phyloP scores from a whole-genome alignment of 2,888 invertebrate species.

The Andrena camellia region DNA sequence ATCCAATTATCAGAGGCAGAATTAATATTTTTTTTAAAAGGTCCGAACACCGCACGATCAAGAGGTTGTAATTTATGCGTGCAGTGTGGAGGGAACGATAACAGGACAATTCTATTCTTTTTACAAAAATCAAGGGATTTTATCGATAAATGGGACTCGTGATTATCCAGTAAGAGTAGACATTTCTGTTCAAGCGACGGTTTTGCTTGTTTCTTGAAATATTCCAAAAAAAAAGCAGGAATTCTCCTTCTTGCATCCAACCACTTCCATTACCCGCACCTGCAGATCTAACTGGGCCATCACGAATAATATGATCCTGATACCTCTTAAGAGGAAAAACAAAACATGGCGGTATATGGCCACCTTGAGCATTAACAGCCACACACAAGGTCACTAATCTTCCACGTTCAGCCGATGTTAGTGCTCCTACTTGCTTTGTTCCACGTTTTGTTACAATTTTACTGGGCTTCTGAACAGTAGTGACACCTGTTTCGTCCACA shows the following conservation, averaged over 20 bases:
- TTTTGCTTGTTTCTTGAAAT: not conserved
- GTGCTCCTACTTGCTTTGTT: not conserved
- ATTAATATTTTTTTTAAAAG: too few relatives aligned
- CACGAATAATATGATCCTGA: too few relatives aligned
- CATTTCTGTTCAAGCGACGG: not conserved
- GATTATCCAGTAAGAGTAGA: not conserved
- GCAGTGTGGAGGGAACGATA: not conserved
- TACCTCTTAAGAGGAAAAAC: too few relatives aligned
- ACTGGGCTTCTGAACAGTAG: not conserved
- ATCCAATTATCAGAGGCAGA: too few relatives aligned
- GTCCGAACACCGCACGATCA: too few relatives aligned
- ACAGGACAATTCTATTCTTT: not conserved
- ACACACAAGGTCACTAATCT: too few relatives aligned
- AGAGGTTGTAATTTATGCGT: not conserved
- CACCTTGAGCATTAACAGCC: too few relatives aligned
- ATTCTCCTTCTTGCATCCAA: too few relatives aligned
- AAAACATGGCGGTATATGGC: too few relatives aligned
- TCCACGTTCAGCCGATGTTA: too few relatives aligned
- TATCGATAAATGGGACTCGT: not conserved
- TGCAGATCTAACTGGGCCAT: too few relatives aligned
- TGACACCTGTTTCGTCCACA: constrained; percentile 4
- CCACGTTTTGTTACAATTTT: not conserved
- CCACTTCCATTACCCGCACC: too few relatives aligned
- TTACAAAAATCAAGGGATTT: not conserved
- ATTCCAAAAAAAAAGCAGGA: not conserved